Conservation (phyloP, 2,888 invertebrate genomes). For the Bellardia bayeri region DNA sequence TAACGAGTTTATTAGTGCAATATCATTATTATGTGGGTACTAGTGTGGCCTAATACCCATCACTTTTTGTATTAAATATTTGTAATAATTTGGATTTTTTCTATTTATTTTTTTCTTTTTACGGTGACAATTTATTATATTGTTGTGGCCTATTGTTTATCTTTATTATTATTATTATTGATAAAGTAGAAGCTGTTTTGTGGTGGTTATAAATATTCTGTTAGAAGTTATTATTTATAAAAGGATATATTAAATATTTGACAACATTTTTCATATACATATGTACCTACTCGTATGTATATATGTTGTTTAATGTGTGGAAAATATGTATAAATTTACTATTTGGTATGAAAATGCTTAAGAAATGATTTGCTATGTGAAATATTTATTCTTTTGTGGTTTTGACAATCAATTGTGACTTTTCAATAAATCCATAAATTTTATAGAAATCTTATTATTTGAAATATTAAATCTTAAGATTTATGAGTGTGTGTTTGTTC, state of each 20-base stretch:
- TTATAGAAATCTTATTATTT: slow-evolving; percentile 32
- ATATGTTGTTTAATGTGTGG: neutral
- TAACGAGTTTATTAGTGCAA: slow-evolving; percentile 2
- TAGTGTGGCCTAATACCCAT: slow-evolving; percentile 19
- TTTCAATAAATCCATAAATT: slow-evolving; percentile 56
- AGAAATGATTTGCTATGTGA: slow-evolving; percentile 6
- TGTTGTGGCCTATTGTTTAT: slow-evolving; percentile 35
- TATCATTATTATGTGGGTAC: neutral
- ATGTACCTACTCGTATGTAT: too few relatives aligned
- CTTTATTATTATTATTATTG: slow-evolving; percentile 23
- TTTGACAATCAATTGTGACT: slow-evolving; percentile 43
- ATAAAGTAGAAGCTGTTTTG: slow-evolving; percentile 23
- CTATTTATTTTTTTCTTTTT: slow-evolving; percentile 15
- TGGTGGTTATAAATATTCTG: neutral
- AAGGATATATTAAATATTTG: slow-evolving; percentile 21
- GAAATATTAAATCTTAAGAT: slow-evolving; percentile 46
- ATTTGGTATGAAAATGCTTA: neutral
- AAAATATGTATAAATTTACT: slow-evolving; percentile 26
- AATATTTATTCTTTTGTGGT: slow-evolving; percentile 43
- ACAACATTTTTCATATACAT: neutral
- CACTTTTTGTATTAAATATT: slow-evolving; percentile 13
- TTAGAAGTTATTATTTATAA: neutral
- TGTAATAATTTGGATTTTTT: slow-evolving; percentile 32
- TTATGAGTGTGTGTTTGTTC: neutral
- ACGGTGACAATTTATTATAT: slow-evolving; percentile 46